A percentile compares a stretch with the other conserved stretches of the same genome.
Conservation (phyloP, 2,797 vertebrate species). For the Tarsius wallacei region DNA sequence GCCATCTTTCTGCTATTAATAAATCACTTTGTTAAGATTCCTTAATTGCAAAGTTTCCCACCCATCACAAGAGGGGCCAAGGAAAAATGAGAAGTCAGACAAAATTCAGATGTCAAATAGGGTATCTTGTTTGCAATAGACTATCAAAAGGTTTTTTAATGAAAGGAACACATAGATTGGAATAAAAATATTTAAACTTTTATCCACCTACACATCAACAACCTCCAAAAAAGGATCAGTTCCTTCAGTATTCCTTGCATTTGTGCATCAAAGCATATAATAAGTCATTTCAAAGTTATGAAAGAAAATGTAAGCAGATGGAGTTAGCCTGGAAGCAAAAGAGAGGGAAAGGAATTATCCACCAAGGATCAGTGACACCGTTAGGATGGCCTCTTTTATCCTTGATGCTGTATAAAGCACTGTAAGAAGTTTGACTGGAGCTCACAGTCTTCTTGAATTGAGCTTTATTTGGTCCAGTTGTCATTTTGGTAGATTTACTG, state of each 20-base stretch:
- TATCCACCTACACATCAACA: background rate
- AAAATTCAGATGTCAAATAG: background rate
- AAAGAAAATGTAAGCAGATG: background rate
- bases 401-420: background rate
- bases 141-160: slow-evolving; percentile 31
- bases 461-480: slow-evolving; percentile 58
- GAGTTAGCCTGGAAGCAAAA: background rate
- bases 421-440: background rate
- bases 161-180: slow-evolving; percentile 1
- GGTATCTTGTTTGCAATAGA: background rate
- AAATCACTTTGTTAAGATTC: background rate
- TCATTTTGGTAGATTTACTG: slow-evolving; percentile 53
- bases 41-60: background rate
- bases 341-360: slow-evolving; percentile 2
- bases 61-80: background rate
- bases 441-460: slow-evolving; percentile 6
- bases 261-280: background rate
- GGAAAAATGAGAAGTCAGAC: background rate
- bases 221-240: background rate
- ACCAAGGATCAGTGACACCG: background rate
- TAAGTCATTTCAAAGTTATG: background rate
- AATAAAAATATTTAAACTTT: background rate
- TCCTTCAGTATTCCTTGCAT: background rate
- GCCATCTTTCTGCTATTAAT: background rate
- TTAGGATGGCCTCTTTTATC: background rate